Percentiles rank a stretch among this genome's conserved stretches.
Conservation (phyloP, 2,113 vertebrate genomes). For the Galeopterus variegatus region DNA sequence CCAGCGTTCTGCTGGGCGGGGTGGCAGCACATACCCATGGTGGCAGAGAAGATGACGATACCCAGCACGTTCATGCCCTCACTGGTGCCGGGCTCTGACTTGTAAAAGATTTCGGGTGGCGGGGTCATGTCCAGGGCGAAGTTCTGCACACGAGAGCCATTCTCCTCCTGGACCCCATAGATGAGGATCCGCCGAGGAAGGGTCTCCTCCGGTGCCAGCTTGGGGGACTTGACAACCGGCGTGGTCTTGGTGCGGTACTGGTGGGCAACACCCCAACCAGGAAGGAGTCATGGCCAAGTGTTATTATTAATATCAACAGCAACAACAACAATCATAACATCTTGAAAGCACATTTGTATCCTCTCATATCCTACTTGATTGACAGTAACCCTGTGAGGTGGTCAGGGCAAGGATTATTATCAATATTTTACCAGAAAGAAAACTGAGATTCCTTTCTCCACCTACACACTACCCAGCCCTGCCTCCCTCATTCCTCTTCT, state of each 20-base stretch:
- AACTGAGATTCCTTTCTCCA: not conserved
- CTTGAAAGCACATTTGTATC: not conserved
- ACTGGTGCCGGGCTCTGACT: conserved; percentile 95
- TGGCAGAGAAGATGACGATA: conserved; percentile 98
- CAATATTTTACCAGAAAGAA: not conserved
- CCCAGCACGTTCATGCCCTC: conserved; percentile 99
- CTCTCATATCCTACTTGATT: not conserved
- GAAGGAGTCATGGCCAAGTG: not conserved
- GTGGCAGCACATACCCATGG: conserved; percentile 93
- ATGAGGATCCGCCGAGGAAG: conserved; percentile 92
- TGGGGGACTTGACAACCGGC: conserved; percentile 91
- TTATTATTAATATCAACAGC: not conserved
- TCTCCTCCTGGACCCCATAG: conserved; percentile 96
- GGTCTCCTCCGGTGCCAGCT: conserved; percentile 89
- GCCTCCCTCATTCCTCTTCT: not conserved
- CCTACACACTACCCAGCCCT: not conserved
- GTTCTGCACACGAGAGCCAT: conserved; percentile 94
- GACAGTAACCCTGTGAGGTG: not conserved
- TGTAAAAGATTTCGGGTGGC: conserved; percentile 95
- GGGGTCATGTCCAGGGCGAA: conserved; percentile 97
- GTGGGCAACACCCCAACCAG: conserved; percentile 59
- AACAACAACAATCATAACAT: not conserved
- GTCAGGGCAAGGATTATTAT: not conserved
- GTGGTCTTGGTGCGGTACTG: conserved; percentile 97
- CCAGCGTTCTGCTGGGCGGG: fast-evolving